Evolutionary conservation across 2,888 invertebrate species (phyloP).

Genomic region (Nasonia oneida): DNA sequence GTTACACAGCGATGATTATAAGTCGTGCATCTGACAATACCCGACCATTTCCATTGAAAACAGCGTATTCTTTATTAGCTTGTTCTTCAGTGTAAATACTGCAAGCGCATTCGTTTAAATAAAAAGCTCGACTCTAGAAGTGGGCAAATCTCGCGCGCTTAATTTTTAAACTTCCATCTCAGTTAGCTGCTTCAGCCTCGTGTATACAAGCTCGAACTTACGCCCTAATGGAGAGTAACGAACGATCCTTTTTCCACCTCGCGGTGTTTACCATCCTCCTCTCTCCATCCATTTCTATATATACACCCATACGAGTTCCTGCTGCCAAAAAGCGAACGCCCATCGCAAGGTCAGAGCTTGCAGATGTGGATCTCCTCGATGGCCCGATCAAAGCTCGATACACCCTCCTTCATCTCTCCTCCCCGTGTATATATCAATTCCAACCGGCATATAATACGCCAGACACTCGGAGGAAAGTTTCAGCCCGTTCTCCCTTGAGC

Average conservation of each 20-base stretch:
- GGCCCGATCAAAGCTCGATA: neutral
- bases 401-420: neutral
- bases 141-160: neutral
- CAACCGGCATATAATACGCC: neutral
- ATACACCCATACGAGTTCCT: neutral
- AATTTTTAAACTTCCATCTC: conserved; percentile 6
- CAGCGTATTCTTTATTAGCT: neutral
- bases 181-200: neutral
- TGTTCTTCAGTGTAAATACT: neutral
- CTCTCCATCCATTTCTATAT: neutral
- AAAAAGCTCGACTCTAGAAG: neutral
- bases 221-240: conserved; percentile 3
- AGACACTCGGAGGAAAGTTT: neutral
- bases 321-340: neutral
- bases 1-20: neutral
- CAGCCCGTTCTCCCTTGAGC: neutral
- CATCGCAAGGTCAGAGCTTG: neutral
- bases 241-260: conserved; percentile 16
- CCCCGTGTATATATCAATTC: neutral
- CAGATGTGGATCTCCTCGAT: neutral
- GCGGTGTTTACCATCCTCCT: neutral
- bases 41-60: neutral
- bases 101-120: neutral
- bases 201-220: neutral
- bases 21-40: neutral